A percentile compares a stretch with the other conserved stretches of the same genome.
phyloP scores from a whole-genome alignment of 1,140 invertebrate species.

The Ridgeia piscesae region DNA sequence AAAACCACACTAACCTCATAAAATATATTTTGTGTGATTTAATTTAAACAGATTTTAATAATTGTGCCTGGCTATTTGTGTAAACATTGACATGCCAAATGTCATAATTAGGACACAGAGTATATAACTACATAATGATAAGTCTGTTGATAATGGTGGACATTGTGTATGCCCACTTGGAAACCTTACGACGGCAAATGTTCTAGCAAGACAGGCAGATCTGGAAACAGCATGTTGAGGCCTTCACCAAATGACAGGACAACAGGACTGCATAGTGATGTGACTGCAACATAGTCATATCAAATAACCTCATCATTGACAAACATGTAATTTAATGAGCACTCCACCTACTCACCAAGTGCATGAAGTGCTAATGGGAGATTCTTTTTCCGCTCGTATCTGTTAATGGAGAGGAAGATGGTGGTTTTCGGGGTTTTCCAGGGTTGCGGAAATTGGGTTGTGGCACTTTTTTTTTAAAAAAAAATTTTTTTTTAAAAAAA shows the following conservation, averaged over 20 bases:
- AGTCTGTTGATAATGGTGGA: no score
- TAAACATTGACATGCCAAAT: background rate
- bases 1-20: background rate
- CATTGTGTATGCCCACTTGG: no score
- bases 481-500: no score
- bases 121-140: no score
- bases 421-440: slow-evolving; percentile 27
- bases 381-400: slow-evolving; percentile 97
- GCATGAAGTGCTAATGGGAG: slow-evolving; percentile 80
- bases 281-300: background rate
- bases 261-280: no score
- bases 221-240: no score
- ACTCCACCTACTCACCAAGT: slow-evolving; percentile 60
- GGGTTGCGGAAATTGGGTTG: slow-evolving; percentile 60
- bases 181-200: no score
- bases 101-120: background rate
- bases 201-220: no score
- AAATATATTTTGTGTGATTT: background rate
- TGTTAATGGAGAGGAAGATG: slow-evolving; percentile 88
- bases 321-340: background rate
- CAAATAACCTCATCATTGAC: background rate
- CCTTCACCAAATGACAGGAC: no score
- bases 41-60: background rate
- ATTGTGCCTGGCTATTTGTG: background rate
- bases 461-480: slow-evolving; percentile 84